Conservation (phyloP, 1,140 invertebrate genomes). For the Heliothis subflexa region DNA sequence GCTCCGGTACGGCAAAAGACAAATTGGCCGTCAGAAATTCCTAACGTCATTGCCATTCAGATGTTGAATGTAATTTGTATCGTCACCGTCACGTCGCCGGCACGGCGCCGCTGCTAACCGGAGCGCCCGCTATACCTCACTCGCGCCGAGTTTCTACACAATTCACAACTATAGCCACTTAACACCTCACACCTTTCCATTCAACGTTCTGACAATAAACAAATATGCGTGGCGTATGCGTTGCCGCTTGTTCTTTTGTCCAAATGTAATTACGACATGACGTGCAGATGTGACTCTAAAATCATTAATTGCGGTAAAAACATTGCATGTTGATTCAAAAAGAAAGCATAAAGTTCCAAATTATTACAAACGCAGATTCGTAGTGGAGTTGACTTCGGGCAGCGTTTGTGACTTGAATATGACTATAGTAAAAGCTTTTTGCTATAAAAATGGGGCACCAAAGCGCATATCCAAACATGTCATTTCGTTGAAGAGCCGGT, state of each 20-base stretch:
- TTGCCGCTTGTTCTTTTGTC: slow-evolving; percentile 1
- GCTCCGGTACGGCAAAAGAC: slow-evolving; percentile 49
- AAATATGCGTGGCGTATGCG: slow-evolving; percentile 31
- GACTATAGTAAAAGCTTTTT: background rate
- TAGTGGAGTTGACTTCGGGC: background rate
- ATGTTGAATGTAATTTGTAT: slow-evolving; percentile 63
- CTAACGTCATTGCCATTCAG: slow-evolving; percentile 63
- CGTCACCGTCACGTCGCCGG: slow-evolving; percentile 49
- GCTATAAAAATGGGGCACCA: slow-evolving; percentile 28
- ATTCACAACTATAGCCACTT: slow-evolving; percentile 52
- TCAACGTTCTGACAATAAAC: slow-evolving; percentile 44
- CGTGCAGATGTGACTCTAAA: slow-evolving; percentile 12
- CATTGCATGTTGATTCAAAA: slow-evolving; percentile 1
- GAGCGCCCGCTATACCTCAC: slow-evolving; percentile 33
- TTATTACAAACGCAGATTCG: background rate
- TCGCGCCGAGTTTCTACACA: slow-evolving; percentile 50
- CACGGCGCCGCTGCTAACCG: slow-evolving; percentile 42
- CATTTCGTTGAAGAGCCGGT: slow-evolving; percentile 25
- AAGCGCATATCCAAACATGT: slow-evolving; percentile 27
- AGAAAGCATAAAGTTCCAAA: background rate
- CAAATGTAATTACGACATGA: slow-evolving; percentile 21
- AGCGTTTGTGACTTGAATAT: slow-evolving; percentile 21
- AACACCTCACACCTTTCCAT: slow-evolving; percentile 53
- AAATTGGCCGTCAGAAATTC: slow-evolving; percentile 60
- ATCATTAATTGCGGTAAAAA: background rate